Base-by-base conservation (phyloP, 2,888 invertebrate species). In the Calameuta filiformis region DNA sequence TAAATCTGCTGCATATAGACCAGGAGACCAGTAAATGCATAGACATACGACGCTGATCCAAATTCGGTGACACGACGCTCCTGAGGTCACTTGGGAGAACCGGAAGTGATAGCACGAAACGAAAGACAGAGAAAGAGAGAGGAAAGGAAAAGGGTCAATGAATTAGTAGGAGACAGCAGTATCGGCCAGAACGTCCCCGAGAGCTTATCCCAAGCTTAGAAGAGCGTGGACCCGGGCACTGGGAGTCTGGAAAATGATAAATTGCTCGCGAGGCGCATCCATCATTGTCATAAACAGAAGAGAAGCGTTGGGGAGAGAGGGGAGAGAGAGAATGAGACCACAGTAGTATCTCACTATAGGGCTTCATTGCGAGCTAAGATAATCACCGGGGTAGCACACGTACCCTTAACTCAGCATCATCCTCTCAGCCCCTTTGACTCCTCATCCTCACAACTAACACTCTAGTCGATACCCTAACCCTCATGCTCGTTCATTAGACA, bases 231-330 rank as follows among this genome's bases (percentile, higher is more conserved):
- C 35, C 69, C 30, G 35, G 69, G 15, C 40, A 31, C 71, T 71
- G 12, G 35, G 75, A 40, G 56, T 74, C 40, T 4, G 80, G 80
- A 78, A 81, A 80, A 87, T 87, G 88, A 88, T 87, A 83, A 87
- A 87, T 87, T 84, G 83, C 83, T 81, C 76, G 76, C 75, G 82
- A 80, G 78, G 78, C 40, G 82, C 88, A 88, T 87, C 86, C 82
- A 82, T 88, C 87, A 88, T 83, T 87, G 87, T 88, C 87, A 85
- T 87, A 87, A 87, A 83, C 84, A 84, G 84, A 79, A 78, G 77
- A 40, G 37, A 31, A 35, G 15, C 12, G 12, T 35, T 30, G 31
- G 73, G n/a, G 35, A 12, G 35, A 35, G 37, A 3, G 35, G 73
- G 68, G 35, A 75, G 68, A 37, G 75, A 74, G 35, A 12, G 73